Evolutionary conservation across 1,140 invertebrate genomes (phyloP).

Genomic region (Drosophila ohnishii): DNA sequence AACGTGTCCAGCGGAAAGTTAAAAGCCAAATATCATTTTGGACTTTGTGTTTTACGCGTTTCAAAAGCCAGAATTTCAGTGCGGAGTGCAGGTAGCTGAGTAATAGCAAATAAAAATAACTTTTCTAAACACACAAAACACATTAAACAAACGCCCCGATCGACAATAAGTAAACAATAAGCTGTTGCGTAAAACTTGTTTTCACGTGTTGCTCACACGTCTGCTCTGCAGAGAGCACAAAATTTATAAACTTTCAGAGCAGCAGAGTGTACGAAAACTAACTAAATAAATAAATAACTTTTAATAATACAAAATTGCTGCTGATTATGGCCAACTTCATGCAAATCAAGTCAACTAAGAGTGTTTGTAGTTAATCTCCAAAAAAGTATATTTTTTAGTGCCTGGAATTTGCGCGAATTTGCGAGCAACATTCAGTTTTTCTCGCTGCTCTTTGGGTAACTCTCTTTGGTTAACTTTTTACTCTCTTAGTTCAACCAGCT

Average conservation of each 20-base stretch:
- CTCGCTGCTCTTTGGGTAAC: constrained; percentile 33
- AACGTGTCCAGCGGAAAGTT: constrained; percentile 66
- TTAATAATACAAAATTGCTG: constrained; percentile 18
- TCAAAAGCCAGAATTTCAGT: constrained; percentile 19
- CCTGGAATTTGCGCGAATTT: constrained; percentile 43
- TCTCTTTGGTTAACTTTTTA: constrained; percentile 16
- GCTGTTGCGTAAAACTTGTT: constrained; percentile 76
- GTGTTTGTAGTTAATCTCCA: constrained; percentile 16
- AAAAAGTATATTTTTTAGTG: constrained; percentile 13
- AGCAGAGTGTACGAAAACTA: constrained; percentile 32
- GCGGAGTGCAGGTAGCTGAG: constrained; percentile 56
- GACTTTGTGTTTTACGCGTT: constrained; percentile 49
- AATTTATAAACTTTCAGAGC: constrained; percentile 24
- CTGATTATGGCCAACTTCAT: constrained; percentile 43
- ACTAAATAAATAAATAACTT: constrained; percentile 19
- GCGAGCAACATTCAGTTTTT: constrained; percentile 11
- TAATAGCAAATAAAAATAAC: constrained; percentile 33
- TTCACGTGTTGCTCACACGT: constrained; percentile 65
- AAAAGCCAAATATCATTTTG: constrained; percentile 8
- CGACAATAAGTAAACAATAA: constrained; percentile 32
- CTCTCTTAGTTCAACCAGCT: constrained; percentile 38
- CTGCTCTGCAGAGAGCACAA: constrained; percentile 43
- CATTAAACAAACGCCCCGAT: constrained; percentile 12
- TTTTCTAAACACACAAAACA: constrained; percentile 25
- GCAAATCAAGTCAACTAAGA: constrained; percentile 10